Evolutionary conservation across 1,140 invertebrate genomes (phyloP).

Genomic region (Mycetomoellerius zeteki): DNA sequence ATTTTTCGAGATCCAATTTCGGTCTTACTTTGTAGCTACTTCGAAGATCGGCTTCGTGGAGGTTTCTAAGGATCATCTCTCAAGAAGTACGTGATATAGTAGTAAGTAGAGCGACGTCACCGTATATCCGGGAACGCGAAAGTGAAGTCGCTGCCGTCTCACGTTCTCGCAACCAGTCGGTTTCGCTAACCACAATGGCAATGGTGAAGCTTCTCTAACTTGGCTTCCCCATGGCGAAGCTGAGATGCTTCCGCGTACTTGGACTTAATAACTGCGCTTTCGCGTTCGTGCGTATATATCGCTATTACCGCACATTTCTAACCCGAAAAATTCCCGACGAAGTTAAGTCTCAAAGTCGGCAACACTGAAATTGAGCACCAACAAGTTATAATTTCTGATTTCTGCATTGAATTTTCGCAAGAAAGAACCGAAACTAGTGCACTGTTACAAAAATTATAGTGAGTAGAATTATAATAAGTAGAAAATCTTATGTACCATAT

Average conservation of each 20-base stretch:
- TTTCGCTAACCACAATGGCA: conserved; percentile 37
- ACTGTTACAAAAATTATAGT: neutral
- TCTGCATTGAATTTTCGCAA: conserved; percentile 16
- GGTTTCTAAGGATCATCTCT: conserved; percentile 62
- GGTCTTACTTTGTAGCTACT: conserved; percentile 43
- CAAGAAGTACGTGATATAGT: conserved; percentile 57
- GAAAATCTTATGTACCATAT: neutral
- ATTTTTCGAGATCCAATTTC: conserved; percentile 53
- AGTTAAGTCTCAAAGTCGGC: neutral
- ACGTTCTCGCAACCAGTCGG: conserved; percentile 50
- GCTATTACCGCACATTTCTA: neutral
- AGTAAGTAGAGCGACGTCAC: conserved; percentile 58
- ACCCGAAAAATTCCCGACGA: neutral
- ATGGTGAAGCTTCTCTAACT: conserved; percentile 27
- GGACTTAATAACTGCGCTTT: conserved; percentile 73
- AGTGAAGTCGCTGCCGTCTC: conserved; percentile 33
- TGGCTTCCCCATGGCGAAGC: conserved; percentile 37
- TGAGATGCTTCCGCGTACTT: conserved; percentile 52
- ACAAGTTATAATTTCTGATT: conserved; percentile 6
- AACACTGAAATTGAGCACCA: conserved; percentile 24
- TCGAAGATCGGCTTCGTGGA: conserved; percentile 28
- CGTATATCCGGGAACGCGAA: conserved; percentile 66
- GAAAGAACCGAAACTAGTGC: neutral
- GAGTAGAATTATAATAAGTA: too few species aligned
- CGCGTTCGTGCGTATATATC: conserved; percentile 21